These are phyloP conservation scores for Entelurus aequoreus DNA, from an alignment of 2,113 vertebrate species.

Conservation along the genomic window DNA sequence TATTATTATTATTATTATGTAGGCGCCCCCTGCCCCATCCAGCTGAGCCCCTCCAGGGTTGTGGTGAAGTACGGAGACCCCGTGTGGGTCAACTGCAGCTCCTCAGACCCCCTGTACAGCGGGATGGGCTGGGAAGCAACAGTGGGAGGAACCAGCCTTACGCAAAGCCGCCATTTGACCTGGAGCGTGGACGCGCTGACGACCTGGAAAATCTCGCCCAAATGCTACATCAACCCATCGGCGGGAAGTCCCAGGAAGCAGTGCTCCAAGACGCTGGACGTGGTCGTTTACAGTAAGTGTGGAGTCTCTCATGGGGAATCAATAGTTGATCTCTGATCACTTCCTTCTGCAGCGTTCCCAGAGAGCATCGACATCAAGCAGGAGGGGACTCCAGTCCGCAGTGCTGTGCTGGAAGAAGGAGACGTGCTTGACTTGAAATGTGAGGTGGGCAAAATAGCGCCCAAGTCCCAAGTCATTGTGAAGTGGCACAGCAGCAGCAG, in stretches of 20 bases:
- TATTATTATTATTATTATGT: background rate
- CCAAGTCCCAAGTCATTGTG: conserved; percentile 35
- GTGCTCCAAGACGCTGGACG: accelerated
- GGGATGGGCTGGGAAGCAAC: conserved; percentile 51
- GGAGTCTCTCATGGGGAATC: background rate
- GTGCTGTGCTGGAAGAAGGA: conserved; percentile 9
- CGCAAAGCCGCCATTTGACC: background rate
- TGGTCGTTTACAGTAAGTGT: conserved; percentile 66
- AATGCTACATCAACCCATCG: accelerated
- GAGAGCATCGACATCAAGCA: conserved; percentile 40
- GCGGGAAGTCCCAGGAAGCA: accelerated
- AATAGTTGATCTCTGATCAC: background rate
- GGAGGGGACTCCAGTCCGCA: background rate
- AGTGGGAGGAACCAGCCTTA: accelerated
- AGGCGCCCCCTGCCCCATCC: conserved; percentile 49
- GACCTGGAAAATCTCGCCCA: background rate
- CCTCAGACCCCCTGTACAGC: accelerated
- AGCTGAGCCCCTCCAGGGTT: conserved; percentile 38
- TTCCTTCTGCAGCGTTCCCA: conserved; percentile 50
- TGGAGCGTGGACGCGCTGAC: conserved; percentile 40
- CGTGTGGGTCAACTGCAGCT: conserved; percentile 51
- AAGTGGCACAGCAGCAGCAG: conserved; percentile 37
- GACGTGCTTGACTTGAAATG: conserved; percentile 34
- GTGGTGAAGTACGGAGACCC: conserved; percentile 56
- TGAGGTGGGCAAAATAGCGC: conserved; percentile 27